Base-by-base conservation (phyloP, 2,113 vertebrate species). In the Acrocephalus arundinaceus region DNA sequence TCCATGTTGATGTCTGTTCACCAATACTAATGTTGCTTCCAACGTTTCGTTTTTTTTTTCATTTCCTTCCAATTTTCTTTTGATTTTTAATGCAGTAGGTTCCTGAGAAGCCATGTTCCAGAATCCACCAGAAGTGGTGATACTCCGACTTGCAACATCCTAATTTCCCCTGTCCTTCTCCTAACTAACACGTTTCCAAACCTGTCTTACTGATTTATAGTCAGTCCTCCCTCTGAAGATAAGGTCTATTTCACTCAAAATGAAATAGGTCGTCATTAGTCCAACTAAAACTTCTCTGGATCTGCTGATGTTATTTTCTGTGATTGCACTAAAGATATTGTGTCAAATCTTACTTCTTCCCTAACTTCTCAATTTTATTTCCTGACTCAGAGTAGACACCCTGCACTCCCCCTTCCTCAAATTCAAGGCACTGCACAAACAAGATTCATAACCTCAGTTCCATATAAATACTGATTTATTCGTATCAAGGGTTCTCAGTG, bases 61-160 rank as follows among this genome's bases (percentile, higher is more conserved):
- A 19, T 65, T 72, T 68, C 3, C 49, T 73, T 79, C n/a, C 24
- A 35, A 25, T 72, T 79, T 87, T 75, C 9, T 24, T 76, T 76
- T 57, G 4, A 78, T 76, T 87, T 82, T 82, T 70, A 65, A 28
- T 33, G 7, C 25, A 68, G 12, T 33, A 52, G 5, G 30, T 79
- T 82, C 27, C 37, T 14, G 21, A 61, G 11, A 41, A 33, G 2
- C 39, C 21, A 30, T 37, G 11, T 18, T 66, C 63, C 59, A 15
- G 30, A 82, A 39, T 78, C 11, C 21, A 39, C 7, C n/a, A 58
- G 43, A 51, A 81, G 8, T 11, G 2, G 5, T 45, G 17, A 45
- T 59, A 35, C 5, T 67, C 13, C 35, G 46, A 17, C 5, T 13
- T 52, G 27, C 11, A 82, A 5, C 18, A 67, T 11, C 0, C 0